phyloP scores from a whole-genome alignment of 2,113 vertebrate species.

The Lipotes vexillifer region DNA sequence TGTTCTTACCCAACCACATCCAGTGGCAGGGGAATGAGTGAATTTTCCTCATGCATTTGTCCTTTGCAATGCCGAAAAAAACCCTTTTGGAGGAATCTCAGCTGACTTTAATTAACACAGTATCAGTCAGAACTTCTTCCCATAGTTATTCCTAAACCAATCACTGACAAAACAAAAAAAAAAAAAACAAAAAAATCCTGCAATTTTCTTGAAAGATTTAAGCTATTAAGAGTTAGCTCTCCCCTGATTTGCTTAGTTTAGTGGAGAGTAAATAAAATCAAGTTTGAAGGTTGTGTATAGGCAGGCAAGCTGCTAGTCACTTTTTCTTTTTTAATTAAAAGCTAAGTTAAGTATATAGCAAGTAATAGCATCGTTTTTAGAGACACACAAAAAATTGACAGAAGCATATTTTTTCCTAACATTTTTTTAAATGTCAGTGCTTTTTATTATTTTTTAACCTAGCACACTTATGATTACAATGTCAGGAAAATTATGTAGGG shows the following conservation, averaged over 20 bases:
- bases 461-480: neutral
- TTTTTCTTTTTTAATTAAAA: neutral
- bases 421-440: neutral
- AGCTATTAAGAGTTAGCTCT: neutral
- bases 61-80: neutral
- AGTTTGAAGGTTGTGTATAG: neutral
- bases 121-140: neutral
- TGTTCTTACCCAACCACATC: neutral
- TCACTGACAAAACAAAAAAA: neutral
- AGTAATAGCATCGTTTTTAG: neutral
- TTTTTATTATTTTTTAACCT: neutral
- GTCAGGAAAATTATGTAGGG: neutral
- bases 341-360: neutral
- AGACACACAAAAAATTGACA: neutral
- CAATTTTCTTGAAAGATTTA: neutral
- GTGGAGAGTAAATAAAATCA: neutral
- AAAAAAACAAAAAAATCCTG: too few species aligned
- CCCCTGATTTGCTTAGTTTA: neutral
- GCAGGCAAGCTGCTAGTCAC: neutral
- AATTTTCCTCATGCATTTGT: neutral
- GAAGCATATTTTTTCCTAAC: neutral
- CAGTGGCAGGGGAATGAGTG: neutral
- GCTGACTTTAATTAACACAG: neutral
- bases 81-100: neutral
- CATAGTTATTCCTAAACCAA: neutral